phyloP scores from a whole-genome alignment of 2,888 invertebrate genomes.

The Lepidonotus clava region DNA sequence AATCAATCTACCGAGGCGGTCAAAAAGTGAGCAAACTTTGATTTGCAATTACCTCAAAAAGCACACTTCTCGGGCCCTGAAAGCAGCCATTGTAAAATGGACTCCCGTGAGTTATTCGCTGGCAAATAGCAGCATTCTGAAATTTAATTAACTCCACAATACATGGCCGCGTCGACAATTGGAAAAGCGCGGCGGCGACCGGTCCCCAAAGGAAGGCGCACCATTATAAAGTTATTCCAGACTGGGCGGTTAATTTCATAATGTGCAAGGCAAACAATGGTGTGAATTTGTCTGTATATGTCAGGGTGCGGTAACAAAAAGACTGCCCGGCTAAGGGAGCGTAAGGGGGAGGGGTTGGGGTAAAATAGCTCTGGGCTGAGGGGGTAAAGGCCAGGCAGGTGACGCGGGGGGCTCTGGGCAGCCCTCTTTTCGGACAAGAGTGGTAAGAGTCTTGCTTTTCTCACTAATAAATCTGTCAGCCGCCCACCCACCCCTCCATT shows the following conservation, averaged over 20 bases:
- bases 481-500: too few relatives aligned
- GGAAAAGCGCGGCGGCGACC: background rate
- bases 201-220: conserved; percentile 27
- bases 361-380: conserved; percentile 35
- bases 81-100: conserved; percentile 2
- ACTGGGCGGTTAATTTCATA: conserved; percentile 32
- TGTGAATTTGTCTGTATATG: conserved; percentile 29
- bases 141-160: conserved; percentile 41
- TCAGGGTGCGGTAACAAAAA: conserved; percentile 34
- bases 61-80: background rate
- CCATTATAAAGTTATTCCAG: conserved; percentile 36
- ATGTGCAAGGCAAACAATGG: conserved; percentile 32
- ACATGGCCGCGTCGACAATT: background rate
- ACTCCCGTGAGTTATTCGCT: conserved; percentile 25
- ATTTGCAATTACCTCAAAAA: conserved; percentile 43
- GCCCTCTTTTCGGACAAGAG: conserved; percentile 23
- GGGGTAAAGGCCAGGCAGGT: conserved; percentile 51
- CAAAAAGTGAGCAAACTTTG: conserved; percentile 23
- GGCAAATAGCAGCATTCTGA: conserved; percentile 25
- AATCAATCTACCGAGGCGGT: background rate
- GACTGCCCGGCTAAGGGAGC: conserved; percentile 25
- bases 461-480: conserved; percentile 46
- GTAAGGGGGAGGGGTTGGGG: conserved; percentile 1
- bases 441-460: conserved; percentile 28
- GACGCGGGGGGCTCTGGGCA: background rate